Percentiles rank a stretch among this genome's conserved stretches.
Conservation (phyloP, 2,888 invertebrate species). For the Caenorhabditis afra region DNA sequence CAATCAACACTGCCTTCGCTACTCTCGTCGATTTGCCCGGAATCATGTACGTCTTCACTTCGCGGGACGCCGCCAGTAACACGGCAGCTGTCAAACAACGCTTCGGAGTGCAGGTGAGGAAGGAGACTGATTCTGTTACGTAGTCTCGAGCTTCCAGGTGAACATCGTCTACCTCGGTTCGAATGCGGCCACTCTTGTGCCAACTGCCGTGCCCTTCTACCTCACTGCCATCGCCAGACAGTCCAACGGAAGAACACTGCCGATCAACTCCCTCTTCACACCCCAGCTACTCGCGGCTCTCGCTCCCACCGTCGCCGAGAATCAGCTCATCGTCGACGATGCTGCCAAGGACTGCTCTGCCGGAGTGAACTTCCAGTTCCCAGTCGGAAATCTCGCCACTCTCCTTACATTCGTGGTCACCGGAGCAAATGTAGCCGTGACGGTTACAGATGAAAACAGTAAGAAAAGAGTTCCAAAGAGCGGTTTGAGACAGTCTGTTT, state of each 20-base stretch:
- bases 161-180: constrained; percentile 41
- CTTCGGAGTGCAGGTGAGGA: constrained; percentile 42
- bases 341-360: constrained; percentile 46
- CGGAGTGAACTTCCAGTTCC: constrained; percentile 54
- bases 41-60: constrained; percentile 61
- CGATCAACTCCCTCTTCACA: constrained; percentile 29
- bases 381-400: constrained; percentile 51
- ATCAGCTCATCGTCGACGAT: constrained; percentile 60
- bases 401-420: constrained; percentile 44
- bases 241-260: constrained; percentile 65
- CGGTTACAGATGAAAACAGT: constrained; percentile 37
- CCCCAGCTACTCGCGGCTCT: constrained; percentile 24
- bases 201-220: constrained; percentile 18
- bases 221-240: constrained; percentile 49
- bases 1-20: constrained; percentile 51
- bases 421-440: constrained; percentile 32
- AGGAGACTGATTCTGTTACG: no score
- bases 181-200: constrained; percentile 14
- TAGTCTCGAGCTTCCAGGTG: no score
- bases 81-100: constrained; percentile 23
- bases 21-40: constrained; percentile 56
- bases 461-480: not conserved
- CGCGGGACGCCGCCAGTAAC: constrained; percentile 23
- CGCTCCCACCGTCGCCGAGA: constrained; percentile 37
- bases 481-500: not conserved